Evolutionary conservation across 1,140 invertebrate genomes (phyloP), one percentile per base, ranked within the genome.

Genomic region (Theocolax elegans): DNA sequence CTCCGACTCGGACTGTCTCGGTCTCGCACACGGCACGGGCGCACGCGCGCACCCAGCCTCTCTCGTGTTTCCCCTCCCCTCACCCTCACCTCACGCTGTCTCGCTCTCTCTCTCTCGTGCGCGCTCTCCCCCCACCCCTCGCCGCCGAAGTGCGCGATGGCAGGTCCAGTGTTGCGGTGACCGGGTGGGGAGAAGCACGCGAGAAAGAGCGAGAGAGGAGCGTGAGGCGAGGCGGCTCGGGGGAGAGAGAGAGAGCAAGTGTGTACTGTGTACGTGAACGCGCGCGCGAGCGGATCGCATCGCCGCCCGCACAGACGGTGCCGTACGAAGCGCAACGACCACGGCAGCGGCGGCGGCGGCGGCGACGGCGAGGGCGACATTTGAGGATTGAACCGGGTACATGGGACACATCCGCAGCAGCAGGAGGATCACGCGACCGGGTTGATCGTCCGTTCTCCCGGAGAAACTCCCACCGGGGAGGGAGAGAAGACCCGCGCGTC

Each of bases 231-330:
- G 12, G 38, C 29, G 10, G 23, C n/a, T 31, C 38, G 17, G 6
- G 21, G 19, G 46, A 19, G 46, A 19, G 15, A 49, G 17, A 19
- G 21, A n/a, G 31, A 21, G 19, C 4, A 29, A 56, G 13, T 15
- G 53, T 19, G n/a, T 27, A 17, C 19, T 67, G 64, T 58, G 64
- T 67, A 67, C 64, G 64, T 67, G 64, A 71, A 56, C 29, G 74
- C 65, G 63, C 49, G 60, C 35, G 42, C 63, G 25, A 65, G 66
- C 64, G 53, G 54, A 54, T 53, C 29, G 58, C 53, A 54, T 6
- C 31, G 53, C 68, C 51, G 51, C 27, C n/a, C n/a, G n/a, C n/a
- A n/a, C n/a, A n/a, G n/a, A n/a, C n/a, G n/a, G n/a, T n/a, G n/a
- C n/a, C n/a, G 63, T n/a, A n/a, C 53, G 29, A 56, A 12, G 38